Evolutionary conservation across 1,140 invertebrate species (phyloP), one percentile per base, ranked within the genome.

Genomic region (Gryllus bimaculatus): DNA sequence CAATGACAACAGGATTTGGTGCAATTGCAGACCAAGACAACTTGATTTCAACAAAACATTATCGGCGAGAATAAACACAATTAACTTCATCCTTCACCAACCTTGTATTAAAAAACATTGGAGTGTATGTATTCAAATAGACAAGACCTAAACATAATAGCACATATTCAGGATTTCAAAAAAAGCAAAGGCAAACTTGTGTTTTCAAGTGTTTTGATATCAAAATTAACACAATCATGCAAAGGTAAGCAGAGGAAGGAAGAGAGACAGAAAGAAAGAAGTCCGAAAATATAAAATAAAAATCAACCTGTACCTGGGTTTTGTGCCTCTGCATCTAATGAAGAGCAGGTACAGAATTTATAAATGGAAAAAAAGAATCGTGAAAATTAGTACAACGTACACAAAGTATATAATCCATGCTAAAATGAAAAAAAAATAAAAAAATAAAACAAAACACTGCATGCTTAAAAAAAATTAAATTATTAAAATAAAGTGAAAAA

Each of bases 281-380:
- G 15, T 74, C 76, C 80, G 21, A 21, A 66, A 77, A 66, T 48
- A 74, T 15, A 73, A 79, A 79, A 8, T 73, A 79, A 77, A 79
- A 77, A 54, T 75, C 47, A 48, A 47, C 73, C 48, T 79, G 76
- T 79, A 79, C 79, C 79, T 79, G 79, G 75, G 73, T 79, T 79
- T 79, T 79, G 79, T 73, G 79, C 48, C 21, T 79, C 79, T 77
- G 79, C 75, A 79, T 79, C 79, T 79, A 79, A 79, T 79, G 76
- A 75, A 79, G 78, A 73, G 26, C 74, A 75, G 75, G 66, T 75
- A 79, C 54, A 80, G 81, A 83, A 74, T 77, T 76, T 81, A 79
- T 80, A 77, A 82, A 66, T 81, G 80, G 39, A 74, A 81, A 80
- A 80, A 77, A 48, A 81, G 75, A 81, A 82, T 26, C 21, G 8